phyloP scores from a whole-genome alignment of 2,797 vertebrate species.

The Acanthurus tractus region DNA sequence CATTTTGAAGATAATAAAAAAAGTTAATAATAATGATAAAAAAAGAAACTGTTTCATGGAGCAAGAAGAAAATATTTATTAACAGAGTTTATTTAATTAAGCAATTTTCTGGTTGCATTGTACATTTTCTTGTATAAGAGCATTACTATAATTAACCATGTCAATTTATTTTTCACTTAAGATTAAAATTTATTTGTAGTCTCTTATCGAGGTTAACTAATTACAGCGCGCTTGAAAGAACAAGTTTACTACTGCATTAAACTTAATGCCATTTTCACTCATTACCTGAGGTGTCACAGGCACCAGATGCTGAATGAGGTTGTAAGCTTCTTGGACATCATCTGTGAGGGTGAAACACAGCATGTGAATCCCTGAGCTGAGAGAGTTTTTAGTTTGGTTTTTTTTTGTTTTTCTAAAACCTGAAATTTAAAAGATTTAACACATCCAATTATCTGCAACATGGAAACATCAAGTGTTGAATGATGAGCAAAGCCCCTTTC shows the following conservation, averaged over 20 bases:
- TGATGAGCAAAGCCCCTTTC: too few relatives aligned
- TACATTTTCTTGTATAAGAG: constrained; percentile 2
- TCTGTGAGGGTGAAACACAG: constrained; percentile 81
- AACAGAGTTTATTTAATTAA: constrained; percentile 4
- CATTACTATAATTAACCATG: background rate
- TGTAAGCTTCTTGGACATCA: constrained; percentile 97
- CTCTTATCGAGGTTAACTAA: background rate
- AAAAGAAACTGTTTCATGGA: background rate
- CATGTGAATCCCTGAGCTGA: background rate
- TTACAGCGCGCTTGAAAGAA: background rate
- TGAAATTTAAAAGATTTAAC: too few relatives aligned
- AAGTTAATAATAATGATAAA: background rate
- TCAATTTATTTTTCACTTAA: background rate
- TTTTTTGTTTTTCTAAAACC: too few relatives aligned
- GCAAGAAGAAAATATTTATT: background rate
- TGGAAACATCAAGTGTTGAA: too few relatives aligned
- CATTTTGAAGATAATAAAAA: constrained; percentile 15
- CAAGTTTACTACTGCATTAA: background rate
- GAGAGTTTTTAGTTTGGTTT: too few relatives aligned
- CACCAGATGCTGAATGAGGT: constrained; percentile 95
- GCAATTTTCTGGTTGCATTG: background rate
- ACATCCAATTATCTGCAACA: too few relatives aligned
- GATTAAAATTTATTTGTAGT: background rate
- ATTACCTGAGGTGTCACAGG: constrained; percentile 93
- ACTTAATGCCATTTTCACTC: background rate